phyloP scores from a whole-genome alignment of 1,140 invertebrate species.

The Brachionus paranguensis region DNA sequence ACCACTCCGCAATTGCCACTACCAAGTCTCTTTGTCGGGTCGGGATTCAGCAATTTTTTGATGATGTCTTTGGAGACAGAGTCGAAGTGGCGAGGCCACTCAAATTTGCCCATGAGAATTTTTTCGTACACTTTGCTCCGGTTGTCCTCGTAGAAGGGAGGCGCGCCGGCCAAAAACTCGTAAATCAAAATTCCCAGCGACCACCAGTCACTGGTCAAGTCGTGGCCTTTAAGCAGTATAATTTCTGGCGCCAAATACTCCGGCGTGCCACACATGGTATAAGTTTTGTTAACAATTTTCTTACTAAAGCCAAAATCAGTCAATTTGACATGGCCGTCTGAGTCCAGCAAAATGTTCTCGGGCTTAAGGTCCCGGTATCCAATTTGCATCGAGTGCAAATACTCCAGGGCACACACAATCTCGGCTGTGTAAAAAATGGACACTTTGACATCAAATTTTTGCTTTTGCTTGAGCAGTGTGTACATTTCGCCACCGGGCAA shows the following conservation, averaged over 20 bases:
- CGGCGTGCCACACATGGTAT: conserved; percentile 27
- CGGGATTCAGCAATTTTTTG: neutral
- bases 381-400: conserved; percentile 77
- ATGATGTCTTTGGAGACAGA: conserved; percentile 16
- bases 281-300: conserved; percentile 67
- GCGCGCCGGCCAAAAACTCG: conserved; percentile 76
- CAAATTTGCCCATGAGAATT: conserved; percentile 81
- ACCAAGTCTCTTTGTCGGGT: conserved; percentile 14
- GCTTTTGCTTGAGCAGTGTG: conserved; percentile 83
- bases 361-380: conserved; percentile 77
- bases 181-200: conserved; percentile 89
- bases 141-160: conserved; percentile 90
- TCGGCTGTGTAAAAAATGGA: conserved; percentile 88
- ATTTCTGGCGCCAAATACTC: conserved; percentile 65
- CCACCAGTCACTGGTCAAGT: conserved; percentile 97
- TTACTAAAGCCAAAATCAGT: conserved; percentile 97
- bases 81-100: conserved; percentile 65
- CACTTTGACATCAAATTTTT: conserved; percentile 71
- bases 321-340: conserved; percentile 87
- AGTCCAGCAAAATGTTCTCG: conserved; percentile 83
- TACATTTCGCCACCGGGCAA: conserved; percentile 83
- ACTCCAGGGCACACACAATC: conserved; percentile 85
- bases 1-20: conserved; percentile 21
- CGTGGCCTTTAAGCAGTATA: conserved; percentile 91
- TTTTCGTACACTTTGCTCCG: conserved; percentile 92